phyloP scores from a whole-genome alignment of 2,797 vertebrate species.

The Takifugu ocellatus region DNA sequence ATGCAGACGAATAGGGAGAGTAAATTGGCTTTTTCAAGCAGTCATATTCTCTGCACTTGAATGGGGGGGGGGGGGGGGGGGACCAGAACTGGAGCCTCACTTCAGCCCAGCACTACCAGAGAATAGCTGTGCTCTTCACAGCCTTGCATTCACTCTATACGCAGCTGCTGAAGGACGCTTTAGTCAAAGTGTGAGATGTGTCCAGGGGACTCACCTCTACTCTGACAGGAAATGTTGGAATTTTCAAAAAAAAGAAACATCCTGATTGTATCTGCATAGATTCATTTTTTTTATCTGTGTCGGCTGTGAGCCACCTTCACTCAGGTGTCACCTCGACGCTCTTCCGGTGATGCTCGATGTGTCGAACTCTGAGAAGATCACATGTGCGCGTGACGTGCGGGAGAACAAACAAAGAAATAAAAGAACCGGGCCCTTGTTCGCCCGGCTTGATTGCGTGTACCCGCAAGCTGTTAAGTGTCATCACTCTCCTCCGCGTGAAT shows the following conservation, averaged over 20 bases:
- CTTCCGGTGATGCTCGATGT: neutral
- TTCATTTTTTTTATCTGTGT: too few species aligned
- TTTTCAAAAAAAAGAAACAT: too few species aligned
- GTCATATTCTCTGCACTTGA: too few species aligned
- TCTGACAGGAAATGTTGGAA: neutral
- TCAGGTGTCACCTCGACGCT: neutral
- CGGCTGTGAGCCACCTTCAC: neutral
- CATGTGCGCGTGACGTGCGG: constrained; percentile 16
- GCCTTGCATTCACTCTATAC: too few species aligned
- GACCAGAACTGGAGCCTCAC: too few species aligned
- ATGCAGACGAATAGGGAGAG: too few species aligned
- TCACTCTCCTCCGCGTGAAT: constrained; percentile 51
- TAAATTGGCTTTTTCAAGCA: too few species aligned
- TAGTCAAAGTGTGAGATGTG: constrained; percentile 4
- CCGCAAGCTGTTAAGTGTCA: constrained; percentile 52
- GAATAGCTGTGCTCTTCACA: too few species aligned
- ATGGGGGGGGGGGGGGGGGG: too few species aligned
- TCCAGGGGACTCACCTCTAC: neutral
- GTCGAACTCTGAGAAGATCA: constrained; percentile 20
- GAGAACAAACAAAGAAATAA: constrained; percentile 23
- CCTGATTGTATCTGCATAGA: too few species aligned
- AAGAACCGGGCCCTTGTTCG: constrained; percentile 35
- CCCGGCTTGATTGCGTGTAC: constrained; percentile 44
- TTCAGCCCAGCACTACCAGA: too few species aligned
- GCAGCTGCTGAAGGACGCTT: neutral